Conservation (phyloP, 1,140 invertebrate species). For the Agrilus planipennis region DNA sequence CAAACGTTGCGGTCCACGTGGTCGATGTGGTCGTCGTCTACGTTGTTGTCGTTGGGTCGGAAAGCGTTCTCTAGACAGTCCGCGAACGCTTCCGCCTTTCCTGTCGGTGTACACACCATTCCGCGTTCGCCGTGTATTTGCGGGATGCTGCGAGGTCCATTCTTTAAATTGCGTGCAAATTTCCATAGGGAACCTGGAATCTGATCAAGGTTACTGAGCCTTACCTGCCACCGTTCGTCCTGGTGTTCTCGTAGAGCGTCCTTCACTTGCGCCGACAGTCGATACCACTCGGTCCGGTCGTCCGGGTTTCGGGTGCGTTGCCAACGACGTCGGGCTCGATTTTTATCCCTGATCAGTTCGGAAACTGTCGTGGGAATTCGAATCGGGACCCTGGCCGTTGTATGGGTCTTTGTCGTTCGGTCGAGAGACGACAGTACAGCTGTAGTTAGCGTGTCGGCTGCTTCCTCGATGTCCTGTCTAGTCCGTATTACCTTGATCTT, state of each 20-base stretch:
- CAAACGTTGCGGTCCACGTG: not conserved
- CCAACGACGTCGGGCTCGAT: not conserved
- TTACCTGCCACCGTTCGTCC: not conserved
- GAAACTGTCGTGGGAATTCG: not conserved
- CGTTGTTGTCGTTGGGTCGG: slow-evolving; percentile 1
- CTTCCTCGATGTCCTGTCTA: not conserved
- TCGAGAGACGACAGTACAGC: not conserved
- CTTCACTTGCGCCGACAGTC: not conserved
- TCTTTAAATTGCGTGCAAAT: too few species aligned
- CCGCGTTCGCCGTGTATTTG: not conserved
- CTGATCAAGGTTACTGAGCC: not conserved
- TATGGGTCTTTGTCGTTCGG: too few species aligned
- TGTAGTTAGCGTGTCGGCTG: not conserved
- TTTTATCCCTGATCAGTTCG: not conserved
- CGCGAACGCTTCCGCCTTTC: slow-evolving; percentile 3
- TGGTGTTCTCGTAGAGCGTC: not conserved
- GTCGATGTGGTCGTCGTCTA: not conserved
- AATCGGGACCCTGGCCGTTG: not conserved
- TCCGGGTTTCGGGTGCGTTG: not conserved
- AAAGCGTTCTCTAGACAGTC: slow-evolving; percentile 1
- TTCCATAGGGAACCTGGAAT: not conserved
- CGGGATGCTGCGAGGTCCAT: not conserved
- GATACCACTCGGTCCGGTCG: not conserved
- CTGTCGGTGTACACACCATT: not conserved
- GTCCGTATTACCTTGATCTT: not conserved